Evolutionary conservation across 2,113 vertebrate species (phyloP), one percentile per base, ranked within the genome.

Genomic region (Pongo pygmaeus): DNA sequence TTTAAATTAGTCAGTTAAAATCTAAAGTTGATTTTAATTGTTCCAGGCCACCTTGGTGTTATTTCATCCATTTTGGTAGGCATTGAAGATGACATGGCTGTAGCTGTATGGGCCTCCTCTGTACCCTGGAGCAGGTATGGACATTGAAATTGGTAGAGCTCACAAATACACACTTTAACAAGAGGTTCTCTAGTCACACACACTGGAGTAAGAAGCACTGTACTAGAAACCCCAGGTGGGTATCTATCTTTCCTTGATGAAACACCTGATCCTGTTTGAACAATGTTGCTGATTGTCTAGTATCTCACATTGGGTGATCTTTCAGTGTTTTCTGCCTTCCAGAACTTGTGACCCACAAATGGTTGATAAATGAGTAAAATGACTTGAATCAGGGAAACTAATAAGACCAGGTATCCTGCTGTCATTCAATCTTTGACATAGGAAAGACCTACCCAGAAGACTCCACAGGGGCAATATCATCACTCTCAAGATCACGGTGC

Each of bases 351-450:
- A 84, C 57, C 89, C 91, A 85, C 67, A 96, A 96, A 94, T 84
- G 30, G 12, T 95, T 27, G 0, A 93, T 97, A 97, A 97, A 7
- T 61, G 67, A 96, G 84, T 97, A 88, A 96, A 98, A 79, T 95
- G 61, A 78, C 74, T 88, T 78, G 8, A 72, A 50, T 97, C 86
- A 50, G 7, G 46, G 59, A 94, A 96, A 78, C 90, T 20, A 83
- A 61, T 95, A 97, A 67, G 70, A 94, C 59, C 69, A 96, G 52
- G 30, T 35, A 91, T 96, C 93, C 75, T 0, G 0, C 84, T 97
- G 72, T 70, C 90, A 89, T 96, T 90, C 75, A 93, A 1, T 92
- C 96, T 98, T 98, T 98, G 78, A 95, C 72, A 91, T 52, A 69
- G 95, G 95, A 83, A 96, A 95, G 55, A 79, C 12, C 35, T 81